Conservation (phyloP, 2,113 vertebrate species). For the Anser cygnoides region DNA sequence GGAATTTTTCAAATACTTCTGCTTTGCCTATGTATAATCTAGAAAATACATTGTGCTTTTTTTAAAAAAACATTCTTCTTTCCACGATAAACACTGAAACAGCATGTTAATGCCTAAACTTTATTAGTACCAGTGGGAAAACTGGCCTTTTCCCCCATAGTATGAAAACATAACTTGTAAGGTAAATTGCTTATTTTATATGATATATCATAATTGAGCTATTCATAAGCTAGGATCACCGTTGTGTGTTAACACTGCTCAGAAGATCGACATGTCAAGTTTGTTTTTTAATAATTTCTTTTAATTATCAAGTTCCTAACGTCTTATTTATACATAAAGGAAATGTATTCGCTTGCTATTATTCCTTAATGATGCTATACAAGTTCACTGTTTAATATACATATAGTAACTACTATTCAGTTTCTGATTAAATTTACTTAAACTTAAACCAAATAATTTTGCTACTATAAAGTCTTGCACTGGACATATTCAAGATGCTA, state of each 20-base stretch:
- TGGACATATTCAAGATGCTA: slow-evolving; percentile 76
- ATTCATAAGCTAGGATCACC: slow-evolving; percentile 79
- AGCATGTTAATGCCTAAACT: slow-evolving; percentile 80
- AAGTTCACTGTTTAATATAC: slow-evolving; percentile 56
- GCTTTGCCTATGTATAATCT: slow-evolving; percentile 70
- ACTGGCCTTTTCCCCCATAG: slow-evolving; percentile 64
- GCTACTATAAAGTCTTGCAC: slow-evolving; percentile 82
- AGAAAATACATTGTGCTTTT: slow-evolving; percentile 71
- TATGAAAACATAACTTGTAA: slow-evolving; percentile 74
- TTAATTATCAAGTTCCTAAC: slow-evolving; percentile 66
- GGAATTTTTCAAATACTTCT: slow-evolving; percentile 71
- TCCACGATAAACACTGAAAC: slow-evolving; percentile 77
- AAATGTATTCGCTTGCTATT: slow-evolving; percentile 68
- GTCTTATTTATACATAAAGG: slow-evolving; percentile 76
- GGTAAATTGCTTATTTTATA: slow-evolving; percentile 81
- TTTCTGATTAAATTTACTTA: slow-evolving; percentile 74
- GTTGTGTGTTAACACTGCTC: slow-evolving; percentile 78
- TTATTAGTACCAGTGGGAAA: slow-evolving; percentile 66
- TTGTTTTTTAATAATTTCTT: slow-evolving; percentile 69
- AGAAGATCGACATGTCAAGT: slow-evolving; percentile 71
- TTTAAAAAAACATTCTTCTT: slow-evolving; percentile 69
- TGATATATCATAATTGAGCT: slow-evolving; percentile 73
- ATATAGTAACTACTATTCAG: slow-evolving; percentile 63
- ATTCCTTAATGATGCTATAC: slow-evolving; percentile 66
- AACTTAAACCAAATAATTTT: slow-evolving; percentile 81